Conservation (phyloP, 2,113 vertebrate genomes). For the Pogonocichla stellata region DNA sequence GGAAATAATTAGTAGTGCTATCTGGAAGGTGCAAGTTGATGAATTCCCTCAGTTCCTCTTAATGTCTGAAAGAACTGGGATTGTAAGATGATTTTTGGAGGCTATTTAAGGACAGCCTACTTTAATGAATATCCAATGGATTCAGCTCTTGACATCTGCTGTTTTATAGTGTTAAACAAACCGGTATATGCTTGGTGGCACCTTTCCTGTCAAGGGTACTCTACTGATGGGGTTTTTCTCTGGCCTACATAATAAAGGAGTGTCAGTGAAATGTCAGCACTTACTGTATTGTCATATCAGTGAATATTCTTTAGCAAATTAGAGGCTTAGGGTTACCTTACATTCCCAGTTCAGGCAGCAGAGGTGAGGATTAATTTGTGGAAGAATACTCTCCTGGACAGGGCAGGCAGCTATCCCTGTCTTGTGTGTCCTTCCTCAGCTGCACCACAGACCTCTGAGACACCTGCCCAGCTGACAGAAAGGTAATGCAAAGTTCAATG, state of each 20-base stretch:
- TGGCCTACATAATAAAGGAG: neutral
- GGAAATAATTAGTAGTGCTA: neutral
- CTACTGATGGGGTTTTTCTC: neutral
- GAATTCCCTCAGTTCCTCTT: neutral
- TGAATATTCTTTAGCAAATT: neutral
- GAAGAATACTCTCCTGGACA: neutral
- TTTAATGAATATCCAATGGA: neutral
- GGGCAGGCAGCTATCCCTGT: neutral
- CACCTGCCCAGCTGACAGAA: neutral
- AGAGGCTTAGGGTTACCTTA: neutral
- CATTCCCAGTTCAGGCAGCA: neutral
- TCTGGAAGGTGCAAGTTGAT: neutral
- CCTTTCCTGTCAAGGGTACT: neutral
- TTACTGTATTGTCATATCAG: fast-evolving
- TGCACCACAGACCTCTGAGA: neutral
- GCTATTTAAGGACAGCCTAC: neutral
- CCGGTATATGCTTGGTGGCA: neutral
- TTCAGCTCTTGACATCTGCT: neutral
- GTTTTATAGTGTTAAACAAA: neutral
- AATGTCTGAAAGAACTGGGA: neutral
- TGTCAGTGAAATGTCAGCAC: neutral
- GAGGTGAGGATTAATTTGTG: neutral
- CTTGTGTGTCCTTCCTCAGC: neutral
- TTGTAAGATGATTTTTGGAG: neutral
- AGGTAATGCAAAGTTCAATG: neutral